These are phyloP conservation scores for Caenorhabditis virilis DNA, from an alignment of 2,888 invertebrate species.

Conservation along the genomic window DNA sequence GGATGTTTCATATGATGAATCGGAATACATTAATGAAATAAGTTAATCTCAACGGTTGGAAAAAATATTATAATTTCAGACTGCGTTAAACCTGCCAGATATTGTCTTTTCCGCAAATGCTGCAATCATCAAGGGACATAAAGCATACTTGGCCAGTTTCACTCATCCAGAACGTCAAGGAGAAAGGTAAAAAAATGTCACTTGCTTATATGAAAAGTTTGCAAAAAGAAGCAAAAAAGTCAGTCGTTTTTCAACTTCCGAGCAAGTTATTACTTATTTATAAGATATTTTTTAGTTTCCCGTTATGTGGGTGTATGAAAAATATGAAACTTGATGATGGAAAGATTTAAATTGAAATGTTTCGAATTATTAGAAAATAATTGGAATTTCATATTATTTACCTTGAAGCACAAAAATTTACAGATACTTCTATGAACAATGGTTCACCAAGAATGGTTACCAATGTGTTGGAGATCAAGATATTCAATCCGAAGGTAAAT, in stretches of 20 bases:
- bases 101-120: conserved; percentile 68
- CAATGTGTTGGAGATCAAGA: conserved; percentile 55
- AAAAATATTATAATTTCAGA: too few relatives aligned
- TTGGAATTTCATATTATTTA: too few relatives aligned
- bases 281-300: too few relatives aligned
- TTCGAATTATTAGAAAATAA: too few relatives aligned
- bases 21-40: too few relatives aligned
- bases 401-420: conserved; percentile 21
- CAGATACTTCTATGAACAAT: conserved; percentile 47
- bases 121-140: conserved; percentile 61
- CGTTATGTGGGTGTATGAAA: too few relatives aligned
- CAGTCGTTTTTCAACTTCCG: too few relatives aligned
- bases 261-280: too few relatives aligned
- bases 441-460: conserved; percentile 59
- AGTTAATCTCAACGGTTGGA: too few relatives aligned
- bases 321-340: too few relatives aligned
- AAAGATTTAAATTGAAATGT: too few relatives aligned
- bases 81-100: conserved; percentile 63
- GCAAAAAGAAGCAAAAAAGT: conserved; percentile 3
- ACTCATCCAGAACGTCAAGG: conserved; percentile 63
- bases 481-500: conserved; percentile 64
- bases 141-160: conserved; percentile 66
- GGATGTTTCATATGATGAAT: too few relatives aligned
- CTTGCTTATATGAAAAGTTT: neutral
- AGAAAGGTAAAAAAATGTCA: conserved; percentile 45